Evolutionary conservation across 2,888 invertebrate genomes (phyloP), one percentile per base, ranked within the genome.

Genomic region (Ecdyonurus torrentis): DNA sequence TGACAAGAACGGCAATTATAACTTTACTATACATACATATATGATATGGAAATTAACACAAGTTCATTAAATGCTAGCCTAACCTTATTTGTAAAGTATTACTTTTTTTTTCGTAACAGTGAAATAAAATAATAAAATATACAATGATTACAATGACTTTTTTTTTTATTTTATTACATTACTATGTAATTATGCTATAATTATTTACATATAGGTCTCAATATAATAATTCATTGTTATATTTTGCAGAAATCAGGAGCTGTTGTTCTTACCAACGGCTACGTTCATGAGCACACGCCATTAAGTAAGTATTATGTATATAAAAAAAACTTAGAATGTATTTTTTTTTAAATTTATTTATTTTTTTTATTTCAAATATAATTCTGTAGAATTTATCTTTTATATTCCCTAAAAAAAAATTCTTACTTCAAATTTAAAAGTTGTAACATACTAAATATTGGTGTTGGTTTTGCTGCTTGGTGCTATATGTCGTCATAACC

Each of bases 221-320:
- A n/a, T n/a, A n/a, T n/a, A n/a, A n/a, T n/a, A n/a, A n/a, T 7
- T 24, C 63, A 59, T 23, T 63, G n/a, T 58, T 58, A n/a, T 22
- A 20, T 61, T 52, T 80, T 80, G 68, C 75, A 89, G 87, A 86
- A 87, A 75, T 83, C 86, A 25, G 90, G 90, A 61, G 82, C 87
- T 15, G 81, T 87, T 1, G 78, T 90, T 61, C 71, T 89, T 63
- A 87, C 89, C n/a, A 89, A 89, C 70, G 86, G 85, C 62, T 77
- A 82, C 60, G 77, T 88, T 1, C 77, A 81, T 65, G 79, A 82
- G 69, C 77, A 78, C 67, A 78, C 79, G 67, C 80, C 81, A 58
- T 77, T 81, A 70, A 76, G 87, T 87, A 79, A 83, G 81, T 81
- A 71, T 37, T 7, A 23, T 37, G 24, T n/a, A 37, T 19, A 20